Evolutionary conservation across 1,140 invertebrate species (phyloP).

Genomic region (Formica exsecta): DNA sequence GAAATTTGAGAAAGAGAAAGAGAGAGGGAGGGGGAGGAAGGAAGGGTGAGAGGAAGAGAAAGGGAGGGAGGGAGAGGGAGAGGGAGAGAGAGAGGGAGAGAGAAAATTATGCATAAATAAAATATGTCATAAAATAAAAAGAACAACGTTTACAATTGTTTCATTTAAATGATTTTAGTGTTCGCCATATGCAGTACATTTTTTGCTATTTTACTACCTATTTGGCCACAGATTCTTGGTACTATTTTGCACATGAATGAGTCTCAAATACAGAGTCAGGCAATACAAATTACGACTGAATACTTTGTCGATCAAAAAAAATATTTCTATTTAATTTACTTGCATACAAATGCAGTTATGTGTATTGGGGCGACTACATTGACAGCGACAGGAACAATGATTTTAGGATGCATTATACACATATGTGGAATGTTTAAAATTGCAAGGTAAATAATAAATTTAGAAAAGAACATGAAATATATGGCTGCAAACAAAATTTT

Average conservation of each 20-base stretch:
- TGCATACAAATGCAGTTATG: not conserved
- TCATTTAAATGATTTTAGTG: not conserved
- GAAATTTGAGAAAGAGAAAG: not conserved
- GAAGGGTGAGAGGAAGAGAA: too few relatives aligned
- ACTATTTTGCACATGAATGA: not conserved
- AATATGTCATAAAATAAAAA: not conserved
- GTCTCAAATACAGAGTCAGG: not conserved
- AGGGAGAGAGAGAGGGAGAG: too few relatives aligned
- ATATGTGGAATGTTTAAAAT: slow-evolving; percentile 27
- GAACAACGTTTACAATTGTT: not conserved
- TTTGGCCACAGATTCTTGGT: not conserved
- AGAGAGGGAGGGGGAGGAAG: too few relatives aligned
- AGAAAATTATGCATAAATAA: too few relatives aligned
- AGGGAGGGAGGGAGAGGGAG: too few relatives aligned
- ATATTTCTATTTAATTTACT: not conserved
- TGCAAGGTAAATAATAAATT: slow-evolving; percentile 14
- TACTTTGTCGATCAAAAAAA: slow-evolving; percentile 11
- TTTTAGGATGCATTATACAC: not conserved
- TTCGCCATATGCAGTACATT: not conserved
- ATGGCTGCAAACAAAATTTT: not conserved
- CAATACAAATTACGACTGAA: not conserved
- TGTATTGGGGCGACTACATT: not conserved
- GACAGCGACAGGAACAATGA: not conserved
- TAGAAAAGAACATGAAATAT: not conserved
- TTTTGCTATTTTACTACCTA: not conserved